Evolutionary conservation across 2,113 vertebrate genomes (phyloP).

Genomic region (Pelvicachromis taeniatus): DNA sequence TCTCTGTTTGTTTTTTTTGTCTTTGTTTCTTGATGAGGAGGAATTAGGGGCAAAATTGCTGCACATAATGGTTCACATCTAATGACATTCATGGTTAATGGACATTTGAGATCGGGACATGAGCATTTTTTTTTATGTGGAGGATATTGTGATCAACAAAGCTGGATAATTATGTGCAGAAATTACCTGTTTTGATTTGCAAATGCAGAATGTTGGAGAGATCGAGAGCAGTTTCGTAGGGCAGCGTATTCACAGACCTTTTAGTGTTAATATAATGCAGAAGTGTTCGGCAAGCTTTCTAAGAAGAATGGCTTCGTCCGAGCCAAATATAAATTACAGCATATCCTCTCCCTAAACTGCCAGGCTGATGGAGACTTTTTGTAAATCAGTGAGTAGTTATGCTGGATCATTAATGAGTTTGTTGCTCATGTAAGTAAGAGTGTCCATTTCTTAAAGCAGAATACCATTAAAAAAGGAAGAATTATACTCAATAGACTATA

Average conservation of each 20-base stretch:
- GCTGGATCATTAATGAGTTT: not conserved
- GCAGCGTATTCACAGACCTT: not conserved
- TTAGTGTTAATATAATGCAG: not conserved
- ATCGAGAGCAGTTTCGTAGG: not conserved
- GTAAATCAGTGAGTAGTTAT: not conserved
- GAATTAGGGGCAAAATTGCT: conserved; percentile 42
- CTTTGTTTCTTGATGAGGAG: conserved; percentile 45
- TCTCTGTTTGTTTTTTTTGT: conserved; percentile 16
- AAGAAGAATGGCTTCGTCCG: not conserved
- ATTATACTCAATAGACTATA: too few species aligned
- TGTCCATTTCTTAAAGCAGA: not conserved
- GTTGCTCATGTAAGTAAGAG: not conserved
- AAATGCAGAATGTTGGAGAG: not conserved
- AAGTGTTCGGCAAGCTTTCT: not conserved
- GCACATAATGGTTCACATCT: conserved; percentile 22
- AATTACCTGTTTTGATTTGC: not conserved
- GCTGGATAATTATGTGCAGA: not conserved
- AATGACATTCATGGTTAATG: not conserved
- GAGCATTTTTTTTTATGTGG: not conserved
- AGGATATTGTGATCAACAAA: conserved; percentile 1
- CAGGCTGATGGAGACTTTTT: not conserved
- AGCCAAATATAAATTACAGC: not conserved
- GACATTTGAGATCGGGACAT: conserved; percentile 6
- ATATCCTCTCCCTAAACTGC: not conserved
- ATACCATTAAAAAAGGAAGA: not conserved